Base-by-base conservation (phyloP, 2,113 vertebrate species). In the Mesoclemmys tuberculata region DNA sequence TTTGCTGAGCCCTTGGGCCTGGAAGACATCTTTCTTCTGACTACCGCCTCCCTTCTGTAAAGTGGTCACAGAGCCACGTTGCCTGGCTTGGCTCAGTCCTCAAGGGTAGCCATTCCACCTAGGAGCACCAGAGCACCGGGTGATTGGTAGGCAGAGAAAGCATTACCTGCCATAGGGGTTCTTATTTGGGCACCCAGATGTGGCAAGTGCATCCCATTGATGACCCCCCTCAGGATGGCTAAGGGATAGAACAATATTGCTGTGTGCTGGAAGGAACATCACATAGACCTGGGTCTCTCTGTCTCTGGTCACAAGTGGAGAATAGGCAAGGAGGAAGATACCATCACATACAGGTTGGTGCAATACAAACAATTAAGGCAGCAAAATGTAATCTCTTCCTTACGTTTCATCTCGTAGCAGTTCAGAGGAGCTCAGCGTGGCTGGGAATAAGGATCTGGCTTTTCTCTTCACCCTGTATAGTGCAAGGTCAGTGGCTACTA, bases 31-130 rank as follows among this genome's bases (percentile, higher is more conserved):
- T 86, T 93, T 92, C 75, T 94, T 82, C 35, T 19, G n/a, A 38
- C 85, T 93, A 91, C 90, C 88, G 91, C 31, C 46, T 56, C 84
- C 88, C 89, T 96, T 3, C 1, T n/a, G 74, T 91, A 88, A 85
- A 78, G 81, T 4, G 0, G 80, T 80, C 64, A 75, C 74, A 14
- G 75, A 78, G 64, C n/a, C 78, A 82, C 19, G 38, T 80, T 81
- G 26, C 58, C 79, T 74, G 51, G 38, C 24, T 87, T 31, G 44
- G 41, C 0, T 0, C 21, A 19, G 41, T 16, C 29, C 13, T 61
- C 64, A n/a, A 22, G 12, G 10, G 1, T 88, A 35, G 89, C 83
- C 68, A 74, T 75, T 41, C 19, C 26, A 8, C 7, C 2, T 41
- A 56, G 85, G 85, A 85, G 14, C 10, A 7, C 58, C 5, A 82